Evolutionary conservation across 2,888 invertebrate species (phyloP).

Genomic region (Scaptodrosophila latifasciaeformis): DNA sequence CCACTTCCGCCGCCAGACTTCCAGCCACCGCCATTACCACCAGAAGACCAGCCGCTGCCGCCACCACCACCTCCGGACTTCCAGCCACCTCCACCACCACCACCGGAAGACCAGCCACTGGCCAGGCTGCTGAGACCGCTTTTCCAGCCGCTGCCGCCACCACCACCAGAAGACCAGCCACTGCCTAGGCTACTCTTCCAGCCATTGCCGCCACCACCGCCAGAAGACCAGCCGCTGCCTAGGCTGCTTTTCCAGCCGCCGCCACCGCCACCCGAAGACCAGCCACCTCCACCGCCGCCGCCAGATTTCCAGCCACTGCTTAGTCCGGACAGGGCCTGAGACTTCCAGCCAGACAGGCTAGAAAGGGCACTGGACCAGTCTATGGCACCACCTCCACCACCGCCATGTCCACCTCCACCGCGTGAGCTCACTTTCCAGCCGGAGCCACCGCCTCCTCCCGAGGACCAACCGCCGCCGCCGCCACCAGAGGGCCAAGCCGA

Average conservation of each 20-base stretch:
- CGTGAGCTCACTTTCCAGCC: constrained; percentile 41
- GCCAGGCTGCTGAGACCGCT: constrained; percentile 1
- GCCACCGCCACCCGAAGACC: too few species aligned
- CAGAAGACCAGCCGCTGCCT: not conserved
- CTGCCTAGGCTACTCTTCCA: not conserved
- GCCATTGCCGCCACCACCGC: constrained; percentile 1
- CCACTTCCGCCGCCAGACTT: constrained; percentile 2
- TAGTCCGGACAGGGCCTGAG: constrained; percentile 25
- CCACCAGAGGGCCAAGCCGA: constrained; percentile 15
- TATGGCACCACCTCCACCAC: not conserved
- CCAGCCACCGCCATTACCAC: constrained; percentile 5
- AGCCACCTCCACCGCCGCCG: not conserved
- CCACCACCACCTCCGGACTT: constrained; percentile 9
- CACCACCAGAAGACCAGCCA: not conserved
- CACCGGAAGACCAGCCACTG: constrained; percentile 1
- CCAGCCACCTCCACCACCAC: constrained; percentile 19
- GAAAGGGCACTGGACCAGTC: constrained; percentile 29
- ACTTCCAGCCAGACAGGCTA: constrained; percentile 23
- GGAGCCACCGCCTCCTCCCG: constrained; percentile 18
- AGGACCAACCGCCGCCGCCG: constrained; percentile 6
- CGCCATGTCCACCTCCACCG: constrained; percentile 27
- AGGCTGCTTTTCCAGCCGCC: not conserved
- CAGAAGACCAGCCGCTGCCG: constrained; percentile 21
- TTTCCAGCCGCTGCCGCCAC: not conserved
- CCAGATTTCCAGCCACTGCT: constrained; percentile 14